Conservation (phyloP, 2,113 vertebrate species). For the Caretta caretta region DNA sequence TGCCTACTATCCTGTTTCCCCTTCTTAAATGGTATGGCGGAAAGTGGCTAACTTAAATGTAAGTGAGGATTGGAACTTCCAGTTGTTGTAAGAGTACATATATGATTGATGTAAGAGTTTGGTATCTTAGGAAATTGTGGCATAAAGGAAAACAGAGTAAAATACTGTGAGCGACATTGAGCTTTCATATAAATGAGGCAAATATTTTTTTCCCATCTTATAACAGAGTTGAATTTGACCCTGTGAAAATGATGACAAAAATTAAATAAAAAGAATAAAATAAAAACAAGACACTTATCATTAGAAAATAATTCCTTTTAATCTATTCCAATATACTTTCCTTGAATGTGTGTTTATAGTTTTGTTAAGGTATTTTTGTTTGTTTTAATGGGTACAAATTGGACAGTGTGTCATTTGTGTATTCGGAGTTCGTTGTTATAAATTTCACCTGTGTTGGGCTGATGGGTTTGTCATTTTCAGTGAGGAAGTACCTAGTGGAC, state of each 20-base stretch:
- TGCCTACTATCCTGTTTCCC: too few relatives aligned
- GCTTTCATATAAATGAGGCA: background rate
- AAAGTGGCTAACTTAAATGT: too few relatives aligned
- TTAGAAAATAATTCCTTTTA: background rate
- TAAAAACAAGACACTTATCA: background rate
- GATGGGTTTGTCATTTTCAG: background rate
- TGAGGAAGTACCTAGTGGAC: slow-evolving; percentile 14
- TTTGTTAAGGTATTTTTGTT: background rate
- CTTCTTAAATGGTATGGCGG: too few relatives aligned
- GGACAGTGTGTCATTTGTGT: background rate
- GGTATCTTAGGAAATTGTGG: too few relatives aligned
- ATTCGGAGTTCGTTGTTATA: slow-evolving; percentile 14
- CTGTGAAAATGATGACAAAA: background rate
- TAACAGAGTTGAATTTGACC: background rate
- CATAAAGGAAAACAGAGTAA: too few relatives aligned
- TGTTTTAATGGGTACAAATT: background rate
- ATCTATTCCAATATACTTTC: background rate
- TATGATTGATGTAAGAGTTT: too few relatives aligned
- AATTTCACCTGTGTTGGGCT: slow-evolving; percentile 33
- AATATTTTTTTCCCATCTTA: background rate
- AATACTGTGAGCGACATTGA: background rate
- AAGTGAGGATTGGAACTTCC: too few relatives aligned
- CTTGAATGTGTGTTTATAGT: background rate
- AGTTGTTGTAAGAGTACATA: too few relatives aligned
- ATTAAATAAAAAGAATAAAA: background rate